Conservation (phyloP, 2,888 invertebrate species). For the Phortica magna region DNA sequence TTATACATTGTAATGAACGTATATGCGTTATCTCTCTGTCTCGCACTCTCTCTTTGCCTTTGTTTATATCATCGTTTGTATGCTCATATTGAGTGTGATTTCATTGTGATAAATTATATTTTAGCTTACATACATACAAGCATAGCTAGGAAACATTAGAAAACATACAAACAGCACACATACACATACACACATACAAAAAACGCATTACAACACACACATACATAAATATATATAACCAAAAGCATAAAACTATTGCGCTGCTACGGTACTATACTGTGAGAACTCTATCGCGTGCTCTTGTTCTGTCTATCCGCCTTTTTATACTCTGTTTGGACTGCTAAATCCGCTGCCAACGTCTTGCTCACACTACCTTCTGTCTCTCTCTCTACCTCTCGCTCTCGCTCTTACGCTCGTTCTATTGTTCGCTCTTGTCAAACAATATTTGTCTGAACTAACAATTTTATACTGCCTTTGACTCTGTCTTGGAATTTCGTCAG, state of each 20-base stretch:
- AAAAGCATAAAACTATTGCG: slow-evolving; percentile 6
- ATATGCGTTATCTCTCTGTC: slow-evolving; percentile 33
- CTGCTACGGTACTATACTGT: too few relatives aligned
- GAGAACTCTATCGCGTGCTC: too few relatives aligned
- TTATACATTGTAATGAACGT: slow-evolving; percentile 1
- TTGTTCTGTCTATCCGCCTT: too few relatives aligned
- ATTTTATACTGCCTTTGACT: slow-evolving; percentile 53
- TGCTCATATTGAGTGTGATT: slow-evolving; percentile 11
- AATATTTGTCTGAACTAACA: slow-evolving; percentile 33
- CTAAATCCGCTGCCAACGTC: background rate
- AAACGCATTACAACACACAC: slow-evolving; percentile 24
- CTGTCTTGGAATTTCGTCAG: slow-evolving; percentile 60
- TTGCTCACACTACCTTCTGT: slow-evolving; percentile 32
- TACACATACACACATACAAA: slow-evolving; percentile 23
- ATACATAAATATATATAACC: slow-evolving; percentile 26
- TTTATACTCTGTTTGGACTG: too few relatives aligned
- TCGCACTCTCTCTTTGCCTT: slow-evolving; percentile 43
- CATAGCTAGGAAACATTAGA: slow-evolving; percentile 4
- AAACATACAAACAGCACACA: slow-evolving; percentile 34
- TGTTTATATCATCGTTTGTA: slow-evolving; percentile 32
- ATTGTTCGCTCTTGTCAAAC: background rate
- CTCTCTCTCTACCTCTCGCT: slow-evolving; percentile 44
- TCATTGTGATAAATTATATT: slow-evolving; percentile 29
- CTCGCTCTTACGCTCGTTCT: slow-evolving; percentile 38
- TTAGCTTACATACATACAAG: slow-evolving; percentile 20